These are phyloP conservation scores for Heteromyza rotundicornis DNA, from an alignment of 2,888 invertebrate species.

Conservation along the genomic window DNA sequence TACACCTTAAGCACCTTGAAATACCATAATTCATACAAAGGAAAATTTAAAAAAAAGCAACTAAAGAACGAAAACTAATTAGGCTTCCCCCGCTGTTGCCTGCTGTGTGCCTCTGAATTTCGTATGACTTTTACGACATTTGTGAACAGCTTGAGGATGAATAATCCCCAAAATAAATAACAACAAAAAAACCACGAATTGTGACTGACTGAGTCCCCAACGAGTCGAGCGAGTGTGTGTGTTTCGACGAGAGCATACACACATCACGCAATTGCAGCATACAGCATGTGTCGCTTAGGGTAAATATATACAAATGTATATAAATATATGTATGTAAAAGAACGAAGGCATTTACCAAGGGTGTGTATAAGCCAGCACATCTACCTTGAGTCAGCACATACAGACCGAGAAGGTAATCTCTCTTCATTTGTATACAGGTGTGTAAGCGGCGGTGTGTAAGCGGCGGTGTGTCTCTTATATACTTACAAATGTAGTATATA, in stretches of 20 bases:
- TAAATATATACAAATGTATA: slow-evolving; percentile 4
- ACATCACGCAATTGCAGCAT: slow-evolving; percentile 5
- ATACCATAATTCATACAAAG: too few relatives aligned
- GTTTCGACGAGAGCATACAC: background rate
- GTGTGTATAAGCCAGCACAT: background rate
- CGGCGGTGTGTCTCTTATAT: background rate
- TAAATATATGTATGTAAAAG: background rate
- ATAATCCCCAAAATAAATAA: slow-evolving; percentile 1
- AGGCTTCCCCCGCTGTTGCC: background rate
- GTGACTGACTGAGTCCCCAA: slow-evolving; percentile 5
- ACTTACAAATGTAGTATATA: background rate
- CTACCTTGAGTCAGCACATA: background rate
- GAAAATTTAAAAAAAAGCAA: too few relatives aligned
- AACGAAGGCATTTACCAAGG: too few relatives aligned
- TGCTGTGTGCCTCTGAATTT: background rate
- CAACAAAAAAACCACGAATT: slow-evolving; percentile 13
- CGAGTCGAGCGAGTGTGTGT: background rate
- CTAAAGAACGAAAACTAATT: too few relatives aligned
- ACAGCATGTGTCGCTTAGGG: background rate
- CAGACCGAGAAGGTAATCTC: background rate
- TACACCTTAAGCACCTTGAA: too few relatives aligned
- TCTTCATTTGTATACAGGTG: background rate
- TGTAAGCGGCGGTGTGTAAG: background rate
- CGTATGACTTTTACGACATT: background rate
- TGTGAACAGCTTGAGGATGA: background rate